These are phyloP conservation scores for Furnarius figulus DNA, from an alignment of 2,113 vertebrate genomes.

Conservation along the genomic window DNA sequence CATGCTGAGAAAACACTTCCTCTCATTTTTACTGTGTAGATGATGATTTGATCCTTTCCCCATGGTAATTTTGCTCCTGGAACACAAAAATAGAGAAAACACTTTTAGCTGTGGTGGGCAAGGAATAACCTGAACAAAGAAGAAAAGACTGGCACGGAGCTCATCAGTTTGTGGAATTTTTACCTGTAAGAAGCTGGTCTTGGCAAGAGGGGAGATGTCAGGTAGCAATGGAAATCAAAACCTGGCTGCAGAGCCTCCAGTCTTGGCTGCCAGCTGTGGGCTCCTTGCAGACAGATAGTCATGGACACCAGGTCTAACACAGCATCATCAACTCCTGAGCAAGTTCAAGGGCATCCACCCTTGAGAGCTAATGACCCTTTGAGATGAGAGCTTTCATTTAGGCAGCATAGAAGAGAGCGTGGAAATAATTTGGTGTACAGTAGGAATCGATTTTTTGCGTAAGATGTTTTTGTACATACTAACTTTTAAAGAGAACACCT, in stretches of 20 bases:
- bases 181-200: background rate
- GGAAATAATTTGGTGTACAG: background rate
- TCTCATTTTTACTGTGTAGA: background rate
- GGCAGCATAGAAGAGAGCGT: background rate
- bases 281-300: background rate
- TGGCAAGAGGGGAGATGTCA: background rate
- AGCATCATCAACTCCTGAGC: background rate
- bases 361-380: background rate
- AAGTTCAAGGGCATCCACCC: background rate
- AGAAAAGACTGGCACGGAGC: background rate
- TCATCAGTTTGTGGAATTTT: background rate
- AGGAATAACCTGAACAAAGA: background rate
- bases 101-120: background rate
- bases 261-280: background rate
- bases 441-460: background rate
- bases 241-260: background rate
- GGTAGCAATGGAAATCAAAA: background rate
- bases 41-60: background rate
- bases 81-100: background rate
- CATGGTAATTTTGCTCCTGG: background rate
- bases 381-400: background rate
- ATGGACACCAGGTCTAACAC: background rate
- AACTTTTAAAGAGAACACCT: background rate
- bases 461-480: background rate
- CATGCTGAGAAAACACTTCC: background rate